These are phyloP conservation scores for Tenthredo livida DNA, from an alignment of 2,888 invertebrate species.

Conservation along the genomic window DNA sequence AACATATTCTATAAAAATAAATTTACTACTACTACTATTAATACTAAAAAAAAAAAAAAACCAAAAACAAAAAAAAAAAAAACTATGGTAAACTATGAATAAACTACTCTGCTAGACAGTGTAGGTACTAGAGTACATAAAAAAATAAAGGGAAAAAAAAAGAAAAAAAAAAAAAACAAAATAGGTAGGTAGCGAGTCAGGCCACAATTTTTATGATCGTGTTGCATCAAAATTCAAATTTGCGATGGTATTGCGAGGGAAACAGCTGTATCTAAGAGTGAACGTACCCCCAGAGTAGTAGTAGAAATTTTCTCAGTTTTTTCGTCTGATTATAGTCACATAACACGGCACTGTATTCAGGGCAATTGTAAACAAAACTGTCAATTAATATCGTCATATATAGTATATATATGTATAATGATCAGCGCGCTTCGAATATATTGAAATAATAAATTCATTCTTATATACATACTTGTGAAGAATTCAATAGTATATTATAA, in stretches of 20 bases:
- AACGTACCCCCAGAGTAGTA: slow-evolving; percentile 51
- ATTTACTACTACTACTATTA: slow-evolving; percentile 63
- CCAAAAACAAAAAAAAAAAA: slow-evolving; percentile 52
- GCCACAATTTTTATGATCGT: slow-evolving; percentile 50
- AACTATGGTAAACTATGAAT: slow-evolving; percentile 61
- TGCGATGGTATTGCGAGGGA: slow-evolving; percentile 53
- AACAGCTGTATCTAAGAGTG: slow-evolving; percentile 53
- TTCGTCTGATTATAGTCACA: slow-evolving; percentile 15
- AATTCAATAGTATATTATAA: neutral
- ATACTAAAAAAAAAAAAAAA: slow-evolving; percentile 54
- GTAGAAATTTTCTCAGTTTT: slow-evolving; percentile 6
- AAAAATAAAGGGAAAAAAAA: neutral
- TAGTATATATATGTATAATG: neutral
- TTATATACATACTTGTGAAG: neutral
- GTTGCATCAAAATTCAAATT: slow-evolving; percentile 56
- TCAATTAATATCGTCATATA: slow-evolving; percentile 14
- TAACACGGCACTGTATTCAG: slow-evolving; percentile 20
- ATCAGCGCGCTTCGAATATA: neutral
- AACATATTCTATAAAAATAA: slow-evolving; percentile 61
- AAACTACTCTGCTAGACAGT: slow-evolving; percentile 67
- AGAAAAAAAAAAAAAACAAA: neutral
- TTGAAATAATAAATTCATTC: neutral
- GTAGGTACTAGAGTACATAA: slow-evolving; percentile 63
- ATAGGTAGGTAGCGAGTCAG: slow-evolving; percentile 51
- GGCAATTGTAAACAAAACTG: slow-evolving; percentile 34